phyloP scores from a whole-genome alignment of 2,113 vertebrate species.

The Pedionomus torquatus region DNA sequence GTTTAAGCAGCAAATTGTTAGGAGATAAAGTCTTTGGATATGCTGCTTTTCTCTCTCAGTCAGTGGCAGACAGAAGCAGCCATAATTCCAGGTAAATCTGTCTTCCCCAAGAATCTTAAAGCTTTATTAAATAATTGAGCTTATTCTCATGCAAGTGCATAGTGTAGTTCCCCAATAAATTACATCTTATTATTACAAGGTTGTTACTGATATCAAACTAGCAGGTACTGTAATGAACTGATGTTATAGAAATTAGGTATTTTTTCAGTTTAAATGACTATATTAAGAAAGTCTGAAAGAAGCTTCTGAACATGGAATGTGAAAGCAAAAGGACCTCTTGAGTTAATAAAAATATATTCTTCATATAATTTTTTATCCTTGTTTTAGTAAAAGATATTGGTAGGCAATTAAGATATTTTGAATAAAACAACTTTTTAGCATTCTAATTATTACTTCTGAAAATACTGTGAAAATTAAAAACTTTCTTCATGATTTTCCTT shows the following conservation, averaged over 20 bases:
- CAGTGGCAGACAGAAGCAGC: neutral
- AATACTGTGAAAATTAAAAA: neutral
- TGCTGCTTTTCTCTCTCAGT: neutral
- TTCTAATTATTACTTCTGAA: neutral
- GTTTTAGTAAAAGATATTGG: neutral
- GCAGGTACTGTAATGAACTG: neutral
- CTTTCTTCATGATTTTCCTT: neutral
- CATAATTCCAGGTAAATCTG: neutral
- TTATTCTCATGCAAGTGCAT: neutral
- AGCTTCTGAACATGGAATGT: neutral
- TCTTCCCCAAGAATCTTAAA: neutral
- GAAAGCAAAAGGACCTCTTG: neutral
- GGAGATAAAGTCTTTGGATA: neutral
- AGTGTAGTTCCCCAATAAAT: neutral
- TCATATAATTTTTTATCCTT: neutral
- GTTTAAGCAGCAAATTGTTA: neutral
- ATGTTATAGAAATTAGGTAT: neutral
- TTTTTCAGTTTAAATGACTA: constrained; percentile 19
- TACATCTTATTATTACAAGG: neutral
- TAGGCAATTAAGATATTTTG: neutral
- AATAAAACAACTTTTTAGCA: neutral
- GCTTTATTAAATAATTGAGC: constrained; percentile 9
- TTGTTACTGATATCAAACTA: neutral
- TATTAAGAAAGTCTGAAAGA: constrained; percentile 9
- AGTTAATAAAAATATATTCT: neutral